Percentiles rank a stretch among this genome's conserved stretches.
phyloP scores from a whole-genome alignment of 2,797 vertebrate genomes.

The Poecilia wingei region DNA sequence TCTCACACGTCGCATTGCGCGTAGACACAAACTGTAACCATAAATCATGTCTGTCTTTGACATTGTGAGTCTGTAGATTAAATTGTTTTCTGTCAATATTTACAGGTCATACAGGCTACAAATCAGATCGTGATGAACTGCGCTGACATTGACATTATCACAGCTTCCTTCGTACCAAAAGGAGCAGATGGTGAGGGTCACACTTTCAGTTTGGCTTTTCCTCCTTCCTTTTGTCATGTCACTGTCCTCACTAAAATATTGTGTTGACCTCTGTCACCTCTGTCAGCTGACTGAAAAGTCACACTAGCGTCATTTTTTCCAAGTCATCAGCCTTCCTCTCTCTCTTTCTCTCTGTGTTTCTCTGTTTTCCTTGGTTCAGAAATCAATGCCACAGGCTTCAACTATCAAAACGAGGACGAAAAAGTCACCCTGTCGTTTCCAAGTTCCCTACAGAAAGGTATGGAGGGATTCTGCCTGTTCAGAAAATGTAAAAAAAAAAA shows the following conservation, averaged over 20 bases:
- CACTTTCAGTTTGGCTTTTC: not conserved
- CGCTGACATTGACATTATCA: constrained; percentile 99
- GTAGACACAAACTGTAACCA: not conserved
- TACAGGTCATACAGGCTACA: constrained; percentile 93
- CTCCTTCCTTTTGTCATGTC: not conserved
- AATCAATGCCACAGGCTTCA: constrained; percentile 97
- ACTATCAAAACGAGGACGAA: constrained; percentile 99
- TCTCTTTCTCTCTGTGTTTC: not conserved
- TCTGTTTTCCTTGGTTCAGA: constrained; percentile 74
- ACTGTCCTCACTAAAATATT: not conserved
- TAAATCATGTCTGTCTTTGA: not conserved
- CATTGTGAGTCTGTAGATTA: not conserved
- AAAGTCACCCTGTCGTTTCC: constrained; percentile 98
- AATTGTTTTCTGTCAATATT: constrained; percentile 60
- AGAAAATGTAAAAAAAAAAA: no score
- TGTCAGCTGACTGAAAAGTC: constrained; percentile 2
- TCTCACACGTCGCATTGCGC: not conserved
- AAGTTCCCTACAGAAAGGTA: constrained; percentile 93
- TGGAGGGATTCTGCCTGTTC: not conserved
- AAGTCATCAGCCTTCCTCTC: not conserved
- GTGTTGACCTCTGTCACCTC: not conserved
- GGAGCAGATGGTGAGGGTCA: constrained; percentile 91
- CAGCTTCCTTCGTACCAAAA: constrained; percentile 91
- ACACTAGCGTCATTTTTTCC: not conserved
- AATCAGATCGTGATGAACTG: constrained; percentile 99